These are phyloP conservation scores for Anhinga rufa DNA, from an alignment of 2,113 vertebrate genomes.

Conservation along the genomic window DNA sequence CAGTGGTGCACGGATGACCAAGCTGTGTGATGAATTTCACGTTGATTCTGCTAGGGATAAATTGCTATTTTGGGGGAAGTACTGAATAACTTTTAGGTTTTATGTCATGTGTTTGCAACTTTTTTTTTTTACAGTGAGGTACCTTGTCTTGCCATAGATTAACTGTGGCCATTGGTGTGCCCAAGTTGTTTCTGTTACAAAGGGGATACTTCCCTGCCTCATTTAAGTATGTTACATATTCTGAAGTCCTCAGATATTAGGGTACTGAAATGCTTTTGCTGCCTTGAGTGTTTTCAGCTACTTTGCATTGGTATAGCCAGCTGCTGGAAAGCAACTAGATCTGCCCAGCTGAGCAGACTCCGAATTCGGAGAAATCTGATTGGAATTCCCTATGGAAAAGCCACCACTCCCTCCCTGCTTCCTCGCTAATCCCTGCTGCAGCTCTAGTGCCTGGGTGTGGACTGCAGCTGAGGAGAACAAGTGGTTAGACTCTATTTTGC, in stretches of 20 bases:
- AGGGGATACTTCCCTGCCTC: background rate
- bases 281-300: background rate
- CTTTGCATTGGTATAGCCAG: background rate
- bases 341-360: background rate
- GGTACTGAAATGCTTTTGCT: constrained; percentile 5
- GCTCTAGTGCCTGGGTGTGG: background rate
- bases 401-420: background rate
- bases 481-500: background rate
- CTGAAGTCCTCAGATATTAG: background rate
- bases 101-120: background rate
- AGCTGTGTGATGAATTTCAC: background rate
- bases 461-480: background rate
- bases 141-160: background rate
- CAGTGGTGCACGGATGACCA: background rate
- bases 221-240: background rate
- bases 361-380: background rate
- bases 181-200: background rate
- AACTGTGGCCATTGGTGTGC: background rate
- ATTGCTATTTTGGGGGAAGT: background rate
- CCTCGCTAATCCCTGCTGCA: background rate
- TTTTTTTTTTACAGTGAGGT: background rate
- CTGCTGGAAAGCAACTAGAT: constrained; percentile 1
- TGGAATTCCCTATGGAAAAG: background rate
- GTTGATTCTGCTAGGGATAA: background rate
- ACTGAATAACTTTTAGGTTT: background rate